Evolutionary conservation across 2,888 invertebrate species (phyloP), one percentile per base, ranked within the genome.

Genomic region (Diloba caeruleocephala): DNA sequence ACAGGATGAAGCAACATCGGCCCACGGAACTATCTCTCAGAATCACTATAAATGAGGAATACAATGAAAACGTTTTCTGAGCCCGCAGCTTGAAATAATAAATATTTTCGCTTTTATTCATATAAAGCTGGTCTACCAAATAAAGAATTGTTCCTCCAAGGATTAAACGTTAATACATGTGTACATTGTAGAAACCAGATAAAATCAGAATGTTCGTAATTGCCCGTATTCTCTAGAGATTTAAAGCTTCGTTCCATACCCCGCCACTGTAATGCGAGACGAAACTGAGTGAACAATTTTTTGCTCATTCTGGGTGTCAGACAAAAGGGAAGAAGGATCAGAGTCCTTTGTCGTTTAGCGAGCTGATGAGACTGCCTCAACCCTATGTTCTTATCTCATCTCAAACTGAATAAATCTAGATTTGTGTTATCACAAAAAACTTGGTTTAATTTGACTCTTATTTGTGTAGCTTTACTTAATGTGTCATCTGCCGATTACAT

Each of bases 341-440:
- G 71, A 70, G 70, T 76, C 76, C 84, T 86, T 87, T 86, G 85
- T 84, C 77, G 80, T 76, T 72, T 81, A 84, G 84, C 81, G 76
- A 81, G 75, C 79, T 84, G 82, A 81, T 82, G 79, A 84, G 77
- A 66, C 70, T 56, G 53, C 67, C 63, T 61, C 59, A 50, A 43
- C 67, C 60, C 68, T 64, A 63, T 52, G 45, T 74, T 76, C 74
- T 77, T 62, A 61, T 76, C 57, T 61, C 64, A 55, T 61, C 46
- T 15, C 68, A 36, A 54, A 44, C 37, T 50, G 37, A 65, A 53
- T 46, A 53, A 9, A 19, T 54, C 29, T 29, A n/a, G n/a, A 46
- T 46, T 53, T 13, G 8, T 25, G 28, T 12, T 8, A 37, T 31
- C 15, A 31, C 19, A 36, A 12, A 25, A n/a, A 34, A 12, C 9